These are phyloP conservation scores for Cotesia vestalis DNA, from an alignment of 1,140 invertebrate genomes.

Conservation along the genomic window DNA sequence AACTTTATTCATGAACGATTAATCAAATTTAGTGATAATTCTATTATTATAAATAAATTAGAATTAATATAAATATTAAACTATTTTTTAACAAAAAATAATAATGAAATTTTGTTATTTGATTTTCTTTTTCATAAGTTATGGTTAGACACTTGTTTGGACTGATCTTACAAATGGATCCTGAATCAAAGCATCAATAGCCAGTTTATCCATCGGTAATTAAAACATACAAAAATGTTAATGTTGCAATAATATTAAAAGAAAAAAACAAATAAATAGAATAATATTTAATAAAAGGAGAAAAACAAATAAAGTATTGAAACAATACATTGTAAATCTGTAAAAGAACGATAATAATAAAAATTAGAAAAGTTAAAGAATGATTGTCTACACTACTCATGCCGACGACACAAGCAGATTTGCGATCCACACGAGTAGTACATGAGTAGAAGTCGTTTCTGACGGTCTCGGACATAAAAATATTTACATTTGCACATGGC, in stretches of 20 bases:
- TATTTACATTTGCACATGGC: constrained; percentile 65
- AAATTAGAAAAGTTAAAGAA: constrained; percentile 57
- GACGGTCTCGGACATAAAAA: constrained; percentile 57
- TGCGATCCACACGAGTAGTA: constrained; percentile 61
- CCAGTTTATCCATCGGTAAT: constrained; percentile 53
- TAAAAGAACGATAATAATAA: constrained; percentile 22
- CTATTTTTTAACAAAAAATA: constrained; percentile 7
- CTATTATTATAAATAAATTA: too few species aligned
- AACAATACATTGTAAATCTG: not conserved
- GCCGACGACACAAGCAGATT: constrained; percentile 60
- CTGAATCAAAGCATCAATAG: constrained; percentile 59
- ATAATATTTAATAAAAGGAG: constrained; percentile 6
- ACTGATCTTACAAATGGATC: constrained; percentile 59
- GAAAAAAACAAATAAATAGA: constrained; percentile 5
- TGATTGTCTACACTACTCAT: constrained; percentile 62
- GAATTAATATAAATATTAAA: too few species aligned
- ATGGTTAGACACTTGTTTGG: constrained; percentile 61
- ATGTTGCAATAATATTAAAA: not conserved
- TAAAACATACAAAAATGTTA: constrained; percentile 27
- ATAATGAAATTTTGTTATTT: constrained; percentile 39
- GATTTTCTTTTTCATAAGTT: constrained; percentile 57
- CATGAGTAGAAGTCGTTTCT: constrained; percentile 59
- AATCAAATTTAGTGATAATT: not conserved
- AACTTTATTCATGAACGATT: not conserved
- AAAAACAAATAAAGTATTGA: constrained; percentile 22